Conservation (phyloP, 2,113 vertebrate species). For the Ictalurus furcatus region DNA sequence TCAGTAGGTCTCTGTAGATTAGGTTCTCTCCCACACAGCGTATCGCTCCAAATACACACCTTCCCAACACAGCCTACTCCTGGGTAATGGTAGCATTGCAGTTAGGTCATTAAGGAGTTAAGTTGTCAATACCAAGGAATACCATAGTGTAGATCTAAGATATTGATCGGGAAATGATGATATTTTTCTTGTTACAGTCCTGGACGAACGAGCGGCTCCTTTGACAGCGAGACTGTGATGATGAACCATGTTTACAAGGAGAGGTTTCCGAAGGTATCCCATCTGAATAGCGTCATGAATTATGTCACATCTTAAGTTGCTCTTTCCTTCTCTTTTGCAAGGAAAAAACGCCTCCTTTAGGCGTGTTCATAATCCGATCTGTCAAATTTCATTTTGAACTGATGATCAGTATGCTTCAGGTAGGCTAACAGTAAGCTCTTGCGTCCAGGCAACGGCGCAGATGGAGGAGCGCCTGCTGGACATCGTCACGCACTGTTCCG, state of each 20-base stretch:
- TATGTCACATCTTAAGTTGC: neutral
- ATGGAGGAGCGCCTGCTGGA: slow-evolving; percentile 94
- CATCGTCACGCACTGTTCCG: slow-evolving; percentile 81
- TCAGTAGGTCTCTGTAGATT: slow-evolving; percentile 30
- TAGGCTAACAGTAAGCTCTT: slow-evolving; percentile 13
- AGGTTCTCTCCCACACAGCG: slow-evolving; percentile 27
- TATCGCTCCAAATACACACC: slow-evolving; percentile 15
- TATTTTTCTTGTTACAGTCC: slow-evolving; percentile 73
- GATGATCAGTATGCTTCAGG: neutral
- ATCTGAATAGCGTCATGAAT: neutral
- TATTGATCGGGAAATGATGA: neutral
- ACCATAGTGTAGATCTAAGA: neutral
- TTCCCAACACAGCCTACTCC: neutral
- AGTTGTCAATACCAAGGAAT: neutral
- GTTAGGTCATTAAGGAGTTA: neutral
- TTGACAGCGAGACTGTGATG: slow-evolving; percentile 96
- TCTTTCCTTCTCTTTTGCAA: neutral
- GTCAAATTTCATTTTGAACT: no score
- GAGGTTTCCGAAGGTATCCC: slow-evolving; percentile 90
- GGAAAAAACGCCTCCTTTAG: neutral
- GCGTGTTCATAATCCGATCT: no score
- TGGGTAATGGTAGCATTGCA: neutral
- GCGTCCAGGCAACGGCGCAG: slow-evolving; percentile 88
- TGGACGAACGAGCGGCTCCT: slow-evolving; percentile 82
- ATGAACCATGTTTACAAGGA: slow-evolving; percentile 99